These are phyloP conservation scores for Nemoura dubitans DNA, from an alignment of 2,888 invertebrate species.

Conservation along the genomic window DNA sequence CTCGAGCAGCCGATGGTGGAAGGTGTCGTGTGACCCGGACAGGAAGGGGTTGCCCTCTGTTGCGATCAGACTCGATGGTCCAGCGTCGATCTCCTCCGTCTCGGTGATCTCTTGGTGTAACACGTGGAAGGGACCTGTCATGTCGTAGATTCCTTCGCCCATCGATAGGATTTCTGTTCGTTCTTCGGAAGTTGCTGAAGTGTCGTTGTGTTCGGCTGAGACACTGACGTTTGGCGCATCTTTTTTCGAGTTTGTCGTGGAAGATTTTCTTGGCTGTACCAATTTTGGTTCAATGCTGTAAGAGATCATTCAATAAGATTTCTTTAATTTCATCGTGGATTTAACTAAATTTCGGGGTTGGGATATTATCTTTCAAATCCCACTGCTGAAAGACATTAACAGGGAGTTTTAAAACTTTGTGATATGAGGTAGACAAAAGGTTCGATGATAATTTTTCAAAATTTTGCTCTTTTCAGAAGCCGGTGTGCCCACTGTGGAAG, in stretches of 20 bases:
- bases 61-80: not conserved
- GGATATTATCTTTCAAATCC: too few relatives aligned
- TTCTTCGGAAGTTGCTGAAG: not conserved
- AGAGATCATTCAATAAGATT: not conserved
- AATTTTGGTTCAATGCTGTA: not conserved
- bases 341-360: too few relatives aligned
- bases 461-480: too few relatives aligned
- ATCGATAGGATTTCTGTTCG: not conserved
- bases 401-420: too few relatives aligned
- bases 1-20: not conserved
- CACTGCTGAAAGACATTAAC: too few relatives aligned
- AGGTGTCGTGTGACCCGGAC: not conserved
- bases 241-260: not conserved
- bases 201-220: not conserved
- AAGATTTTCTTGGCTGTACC: not conserved
- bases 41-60: not conserved
- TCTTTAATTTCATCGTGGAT: too few relatives aligned
- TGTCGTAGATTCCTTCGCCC: not conserved
- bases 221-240: not conserved
- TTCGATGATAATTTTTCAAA: too few relatives aligned
- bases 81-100: slow-evolving; percentile 2
- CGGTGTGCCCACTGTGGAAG: too few relatives aligned
- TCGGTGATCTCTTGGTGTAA: not conserved
- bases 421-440: too few relatives aligned
- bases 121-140: not conserved